A percentile compares a stretch with the other conserved stretches of the same genome.
Conservation (phyloP, 2,113 vertebrate genomes). For the Chionodraco myersi region DNA sequence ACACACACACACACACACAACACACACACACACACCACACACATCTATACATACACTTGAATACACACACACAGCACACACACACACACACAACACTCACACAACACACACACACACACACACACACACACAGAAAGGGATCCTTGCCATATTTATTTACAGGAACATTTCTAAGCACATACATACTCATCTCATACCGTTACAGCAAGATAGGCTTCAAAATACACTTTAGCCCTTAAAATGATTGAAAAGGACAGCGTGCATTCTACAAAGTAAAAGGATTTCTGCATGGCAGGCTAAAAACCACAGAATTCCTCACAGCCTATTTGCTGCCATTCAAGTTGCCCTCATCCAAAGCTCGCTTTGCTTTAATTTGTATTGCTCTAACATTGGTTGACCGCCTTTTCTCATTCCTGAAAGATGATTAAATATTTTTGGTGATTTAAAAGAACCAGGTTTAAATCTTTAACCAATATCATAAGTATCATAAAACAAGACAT, state of each 20-base stretch:
- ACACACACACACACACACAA: no score
- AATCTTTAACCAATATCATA: conserved; percentile 4
- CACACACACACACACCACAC: no score
- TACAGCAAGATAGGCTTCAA: conserved; percentile 22
- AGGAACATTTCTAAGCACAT: background rate
- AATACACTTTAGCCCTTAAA: background rate
- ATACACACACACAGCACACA: no score
- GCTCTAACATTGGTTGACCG: conserved; percentile 38
- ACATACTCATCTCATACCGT: conserved; percentile 4
- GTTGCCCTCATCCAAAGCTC: conserved; percentile 47
- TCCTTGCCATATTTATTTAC: conserved; percentile 21
- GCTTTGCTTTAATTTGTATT: conserved; percentile 45
- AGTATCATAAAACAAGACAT: background rate
- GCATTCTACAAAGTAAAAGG: conserved; percentile 22
- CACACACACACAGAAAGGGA: background rate
- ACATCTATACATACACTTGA: no score
- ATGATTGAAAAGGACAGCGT: conserved; percentile 17
- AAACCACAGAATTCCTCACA: conserved; percentile 75
- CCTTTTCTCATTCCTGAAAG: conserved; percentile 45
- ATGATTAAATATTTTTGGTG: conserved; percentile 37
- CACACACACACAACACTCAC: background rate
- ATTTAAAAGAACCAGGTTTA: conserved; percentile 1
- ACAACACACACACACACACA: background rate
- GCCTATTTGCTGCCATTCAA: conserved; percentile 61
- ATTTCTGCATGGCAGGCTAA: conserved; percentile 40